Conservation (phyloP, 2,113 vertebrate species). For the Odobenus rosmarus region DNA sequence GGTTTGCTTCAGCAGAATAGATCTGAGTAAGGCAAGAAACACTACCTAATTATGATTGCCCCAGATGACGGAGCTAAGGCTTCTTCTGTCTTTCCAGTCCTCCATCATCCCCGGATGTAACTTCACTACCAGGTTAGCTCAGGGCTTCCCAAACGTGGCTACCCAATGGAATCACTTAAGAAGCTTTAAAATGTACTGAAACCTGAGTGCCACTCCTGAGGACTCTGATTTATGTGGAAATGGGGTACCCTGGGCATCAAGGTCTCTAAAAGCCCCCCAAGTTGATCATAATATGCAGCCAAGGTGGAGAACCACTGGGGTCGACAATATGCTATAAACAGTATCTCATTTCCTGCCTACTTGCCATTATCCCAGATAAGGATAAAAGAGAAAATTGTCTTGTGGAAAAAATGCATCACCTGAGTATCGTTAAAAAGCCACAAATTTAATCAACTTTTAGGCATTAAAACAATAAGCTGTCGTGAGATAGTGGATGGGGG, state of each 20-base stretch:
- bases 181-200: background rate
- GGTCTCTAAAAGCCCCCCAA: background rate
- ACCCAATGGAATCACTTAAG: background rate
- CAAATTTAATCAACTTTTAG: background rate
- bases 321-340: accelerated
- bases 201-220: background rate
- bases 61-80: background rate
- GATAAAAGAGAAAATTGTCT: background rate
- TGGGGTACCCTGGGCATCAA: background rate
- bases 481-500: background rate
- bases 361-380: background rate
- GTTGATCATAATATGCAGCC: background rate
- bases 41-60: background rate
- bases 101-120: background rate
- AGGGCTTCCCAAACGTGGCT: background rate
- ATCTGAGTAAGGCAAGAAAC: background rate
- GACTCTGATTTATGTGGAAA: background rate
- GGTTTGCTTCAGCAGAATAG: background rate
- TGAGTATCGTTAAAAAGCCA: background rate
- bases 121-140: background rate
- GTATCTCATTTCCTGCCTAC: background rate
- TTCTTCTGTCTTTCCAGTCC: background rate
- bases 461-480: background rate
- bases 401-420: background rate
- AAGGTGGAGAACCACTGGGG: background rate